Percentiles rank a stretch among this genome's conserved stretches.
These are phyloP conservation scores for Cyphomyrus discorhynchus DNA, from an alignment of 2,113 vertebrate species.

Conservation along the genomic window DNA sequence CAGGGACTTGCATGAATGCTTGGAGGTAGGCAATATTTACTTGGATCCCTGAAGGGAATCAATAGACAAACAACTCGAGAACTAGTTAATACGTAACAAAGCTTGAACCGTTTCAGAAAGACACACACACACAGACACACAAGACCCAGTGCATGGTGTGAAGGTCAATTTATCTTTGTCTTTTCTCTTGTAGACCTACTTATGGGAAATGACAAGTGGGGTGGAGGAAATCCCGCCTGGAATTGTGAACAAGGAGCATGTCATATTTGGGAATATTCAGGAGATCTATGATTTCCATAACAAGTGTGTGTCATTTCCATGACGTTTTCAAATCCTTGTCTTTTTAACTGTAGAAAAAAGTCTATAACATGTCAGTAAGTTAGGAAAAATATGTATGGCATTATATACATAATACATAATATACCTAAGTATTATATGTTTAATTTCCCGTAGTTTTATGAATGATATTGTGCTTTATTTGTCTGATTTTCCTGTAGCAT, in stretches of 20 bases:
- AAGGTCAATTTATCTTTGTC: background rate
- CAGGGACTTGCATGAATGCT: slow-evolving; percentile 88
- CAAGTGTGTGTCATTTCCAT: slow-evolving; percentile 68
- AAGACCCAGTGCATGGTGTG: background rate
- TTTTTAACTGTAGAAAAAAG: background rate
- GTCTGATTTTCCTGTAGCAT: slow-evolving; percentile 64
- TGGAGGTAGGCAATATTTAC: slow-evolving; percentile 71
- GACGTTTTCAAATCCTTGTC: background rate
- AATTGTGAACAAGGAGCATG: slow-evolving; percentile 86
- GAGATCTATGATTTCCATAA: slow-evolving; percentile 96
- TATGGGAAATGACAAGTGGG: slow-evolving; percentile 94
- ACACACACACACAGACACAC: no score
- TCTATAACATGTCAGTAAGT: background rate
- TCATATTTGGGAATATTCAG: slow-evolving; percentile 97
- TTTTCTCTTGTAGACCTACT: slow-evolving; percentile 76
- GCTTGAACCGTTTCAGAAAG: background rate
- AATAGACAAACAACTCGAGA: background rate
- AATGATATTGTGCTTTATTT: slow-evolving; percentile 18
- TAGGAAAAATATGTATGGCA: background rate
- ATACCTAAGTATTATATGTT: slow-evolving; percentile 51
- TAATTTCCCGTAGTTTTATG: slow-evolving; percentile 19
- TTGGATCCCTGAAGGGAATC: background rate
- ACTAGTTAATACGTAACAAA: background rate
- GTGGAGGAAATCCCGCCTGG: slow-evolving; percentile 88
- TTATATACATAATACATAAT: background rate